A percentile compares a stretch with the other conserved stretches of the same genome.
Conservation (phyloP, 23 tunicate genomes). For the Oikopleura dioica region DNA sequence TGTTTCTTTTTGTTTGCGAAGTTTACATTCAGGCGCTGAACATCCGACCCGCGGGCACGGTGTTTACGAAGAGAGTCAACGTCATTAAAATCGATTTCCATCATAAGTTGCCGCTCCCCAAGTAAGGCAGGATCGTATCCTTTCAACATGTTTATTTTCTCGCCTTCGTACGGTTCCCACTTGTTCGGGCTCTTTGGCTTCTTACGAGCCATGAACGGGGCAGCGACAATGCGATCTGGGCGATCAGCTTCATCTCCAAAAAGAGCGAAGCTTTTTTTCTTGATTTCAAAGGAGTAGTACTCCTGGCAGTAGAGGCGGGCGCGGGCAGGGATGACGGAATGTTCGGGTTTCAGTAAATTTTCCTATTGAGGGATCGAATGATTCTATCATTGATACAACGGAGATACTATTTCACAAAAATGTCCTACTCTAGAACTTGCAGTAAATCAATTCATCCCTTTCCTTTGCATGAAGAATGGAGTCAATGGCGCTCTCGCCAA, state of each 20-base stretch:
- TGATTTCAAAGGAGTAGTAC: neutral
- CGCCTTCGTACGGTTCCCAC: conserved; percentile 7
- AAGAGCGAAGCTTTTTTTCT: neutral
- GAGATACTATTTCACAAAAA: neutral
- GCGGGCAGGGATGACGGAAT: neutral
- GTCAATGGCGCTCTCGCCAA: conserved; percentile 7
- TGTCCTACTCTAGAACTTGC: neutral
- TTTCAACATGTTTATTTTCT: neutral
- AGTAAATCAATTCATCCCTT: neutral
- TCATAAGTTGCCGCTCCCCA: neutral
- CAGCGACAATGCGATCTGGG: neutral
- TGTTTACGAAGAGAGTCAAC: too few relatives aligned
- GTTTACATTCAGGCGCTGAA: too few relatives aligned
- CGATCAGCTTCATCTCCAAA: too few relatives aligned
- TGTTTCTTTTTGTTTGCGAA: neutral
- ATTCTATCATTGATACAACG: neutral
- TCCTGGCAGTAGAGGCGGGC: neutral
- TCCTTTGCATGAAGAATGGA: neutral
- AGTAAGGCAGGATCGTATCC: neutral
- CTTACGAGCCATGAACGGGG: neutral
- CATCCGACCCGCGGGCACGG: too few relatives aligned
- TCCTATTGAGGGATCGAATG: neutral
- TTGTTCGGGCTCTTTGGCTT: conserved; percentile 1
- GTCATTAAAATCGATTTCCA: neutral
- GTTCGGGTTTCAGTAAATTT: neutral